Base-by-base conservation (phyloP, 2,113 vertebrate species). In the Turnix velox region DNA sequence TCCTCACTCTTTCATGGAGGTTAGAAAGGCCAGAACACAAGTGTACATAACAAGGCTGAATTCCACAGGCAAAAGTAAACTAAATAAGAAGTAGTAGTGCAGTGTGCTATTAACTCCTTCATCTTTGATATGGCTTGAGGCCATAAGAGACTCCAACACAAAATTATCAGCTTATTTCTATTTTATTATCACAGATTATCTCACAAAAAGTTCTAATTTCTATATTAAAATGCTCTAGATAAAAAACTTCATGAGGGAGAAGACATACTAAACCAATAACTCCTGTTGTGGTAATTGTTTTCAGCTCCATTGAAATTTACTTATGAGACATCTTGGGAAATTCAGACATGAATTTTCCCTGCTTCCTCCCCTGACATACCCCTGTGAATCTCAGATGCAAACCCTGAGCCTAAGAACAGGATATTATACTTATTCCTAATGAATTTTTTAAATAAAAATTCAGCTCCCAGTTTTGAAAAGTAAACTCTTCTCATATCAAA, bases 301-400 rank as follows among this genome's bases (percentile, higher is more conserved):
- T 73, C 31, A 42, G 23, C 18, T 74, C 22, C 20, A 54, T 17
- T 73, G 54, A 37, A 79, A 74, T 59, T 52, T 58, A 39, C 22
- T 59, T 79, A 24, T 0, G 2, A 61, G 33, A 7, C 18, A 42
- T 42, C 59, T 59, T 71, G n/a, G 37, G n/a, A 84, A 65, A 57
- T 84, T 63, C 49, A 49, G 55, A 89, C 18, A 30, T 35, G 31
- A 45, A 28, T 51, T n/a, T 9, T 66, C 14, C 22, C 35, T 52
- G 30, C 10, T 7, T 4, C 13, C 5, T 9, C 23, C 6, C 1
- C 55, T 7, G 2, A 31, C 7, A 3, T 10, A 7, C 23, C 7
- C 12, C 37, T 65, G 12, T 17, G 6, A 28, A 81, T 51, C 18
- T 24, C 23, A 46, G 23, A 14, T 78, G 49, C 27, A 65, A 63